A percentile compares a stretch with the other conserved stretches of the same genome.
Conservation (phyloP, 2,113 vertebrate genomes). For the Stictonetta naevosa region DNA sequence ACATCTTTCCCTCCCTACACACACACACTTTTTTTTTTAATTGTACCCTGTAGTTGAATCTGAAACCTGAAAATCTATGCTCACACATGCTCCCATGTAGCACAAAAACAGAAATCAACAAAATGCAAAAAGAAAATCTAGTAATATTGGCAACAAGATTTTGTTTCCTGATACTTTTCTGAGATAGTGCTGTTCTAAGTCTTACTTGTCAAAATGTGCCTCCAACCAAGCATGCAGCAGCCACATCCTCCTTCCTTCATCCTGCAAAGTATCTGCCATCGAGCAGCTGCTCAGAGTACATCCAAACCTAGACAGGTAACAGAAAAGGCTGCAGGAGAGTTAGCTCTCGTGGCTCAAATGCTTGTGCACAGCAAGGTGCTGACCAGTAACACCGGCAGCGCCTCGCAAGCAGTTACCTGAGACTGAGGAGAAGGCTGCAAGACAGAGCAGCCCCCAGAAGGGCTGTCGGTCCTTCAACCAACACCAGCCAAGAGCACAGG, state of each 20-base stretch:
- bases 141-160: not conserved
- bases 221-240: not conserved
- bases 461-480: not conserved
- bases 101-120: not conserved
- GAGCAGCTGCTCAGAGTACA: not conserved
- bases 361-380: not conserved
- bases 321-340: not conserved
- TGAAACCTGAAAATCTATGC: not conserved
- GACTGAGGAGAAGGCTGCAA: not conserved
- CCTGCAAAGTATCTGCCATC: not conserved
- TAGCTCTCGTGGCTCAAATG: not conserved
- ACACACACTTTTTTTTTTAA: not conserved
- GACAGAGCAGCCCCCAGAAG: not conserved
- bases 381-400: not conserved
- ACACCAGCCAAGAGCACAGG: not conserved
- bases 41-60: not conserved
- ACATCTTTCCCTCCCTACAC: not conserved
- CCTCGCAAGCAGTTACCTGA: not conserved
- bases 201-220: not conserved
- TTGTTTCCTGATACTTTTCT: not conserved
- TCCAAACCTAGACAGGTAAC: not conserved
- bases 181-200: not conserved
- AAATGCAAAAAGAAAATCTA: not conserved
- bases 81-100: fast-evolving
- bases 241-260: not conserved